Base-by-base conservation (phyloP, 2,888 invertebrate genomes). In the Athrips mouffetella region DNA sequence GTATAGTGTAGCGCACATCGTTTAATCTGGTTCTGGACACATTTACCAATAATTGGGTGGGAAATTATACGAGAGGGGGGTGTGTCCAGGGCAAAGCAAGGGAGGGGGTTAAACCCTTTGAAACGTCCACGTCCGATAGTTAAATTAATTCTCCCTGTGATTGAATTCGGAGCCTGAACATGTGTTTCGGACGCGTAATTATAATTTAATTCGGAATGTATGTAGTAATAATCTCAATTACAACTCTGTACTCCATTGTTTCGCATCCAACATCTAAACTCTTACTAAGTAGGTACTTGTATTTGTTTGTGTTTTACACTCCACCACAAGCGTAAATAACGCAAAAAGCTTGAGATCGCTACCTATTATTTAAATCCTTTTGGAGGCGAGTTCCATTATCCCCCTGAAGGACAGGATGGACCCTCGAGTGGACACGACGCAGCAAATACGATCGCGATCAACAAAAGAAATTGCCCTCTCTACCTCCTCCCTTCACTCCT, bases 351-450 rank as follows among this genome's bases (percentile, higher is more conserved):
- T 59, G 58, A 62, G 67, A 69, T 69, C 72, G 68, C 68, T 65
- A 63, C 58, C 76, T 68, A 79, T 83, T 83, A 81, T 79, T 80
- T 77, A 78, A 81, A 82, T 80, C 83, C 81, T 78, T 71, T 70
- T 68, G 70, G 79, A 77, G 69, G 72, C 64, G 67, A 72, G 73
- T 65, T 71, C 74, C 76, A 79, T 80, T 81, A 79, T 76, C 73
- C 75, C 71, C 57, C 56, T 57, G 63, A 60, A 63, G 37, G 37
- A 37, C 37, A 58, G 57, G 57, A 58, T 62, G 59, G 65, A 62
- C 66, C 63, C 61, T 57, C 60, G 67, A 75, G 70, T 74, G 75
- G 75, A 68, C 73, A 70, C 69, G 67, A 63, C 59, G 63, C 58
- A 55, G 58, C 55, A 65, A 72, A 69, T 70, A 58, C 66, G 63